Evolutionary conservation across 2,888 invertebrate species (phyloP).

Genomic region (Incurvaria masculella): DNA sequence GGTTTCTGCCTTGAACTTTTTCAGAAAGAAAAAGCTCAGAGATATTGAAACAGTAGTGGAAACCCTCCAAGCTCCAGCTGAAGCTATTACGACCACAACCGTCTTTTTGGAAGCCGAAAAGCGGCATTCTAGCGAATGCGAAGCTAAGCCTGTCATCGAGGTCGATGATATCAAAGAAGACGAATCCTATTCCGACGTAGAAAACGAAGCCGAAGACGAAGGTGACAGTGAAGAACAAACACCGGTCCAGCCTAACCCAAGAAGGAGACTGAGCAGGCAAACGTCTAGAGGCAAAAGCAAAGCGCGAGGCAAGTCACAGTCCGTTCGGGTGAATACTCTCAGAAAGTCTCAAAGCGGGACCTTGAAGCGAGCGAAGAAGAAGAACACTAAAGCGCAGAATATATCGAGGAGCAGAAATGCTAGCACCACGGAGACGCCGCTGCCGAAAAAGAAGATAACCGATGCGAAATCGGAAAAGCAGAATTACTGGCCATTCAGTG

Average conservation of each 20-base stretch:
- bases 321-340: slow-evolving; percentile 42
- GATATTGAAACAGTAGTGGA: slow-evolving; percentile 42
- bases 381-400: slow-evolving; percentile 32
- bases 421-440: slow-evolving; percentile 40
- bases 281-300: slow-evolving; percentile 50
- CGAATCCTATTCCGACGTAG: slow-evolving; percentile 4
- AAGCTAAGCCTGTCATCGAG: slow-evolving; percentile 21
- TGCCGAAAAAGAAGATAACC: slow-evolving; percentile 34
- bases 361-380: slow-evolving; percentile 45
- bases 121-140: slow-evolving; percentile 29
- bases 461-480: slow-evolving; percentile 29
- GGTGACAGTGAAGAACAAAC: slow-evolving; percentile 43
- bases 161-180: background rate
- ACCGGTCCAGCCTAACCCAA: slow-evolving; percentile 39
- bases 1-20: slow-evolving; percentile 42
- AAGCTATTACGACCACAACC: slow-evolving; percentile 35
- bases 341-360: slow-evolving; percentile 49
- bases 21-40: slow-evolving; percentile 41
- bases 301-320: slow-evolving; percentile 44
- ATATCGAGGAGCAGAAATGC: slow-evolving; percentile 38
- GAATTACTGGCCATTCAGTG: slow-evolving; percentile 45
- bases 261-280: slow-evolving; percentile 42
- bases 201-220: slow-evolving; percentile 26
- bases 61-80: slow-evolving; percentile 30
- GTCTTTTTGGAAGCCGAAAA: slow-evolving; percentile 44